Evolutionary conservation across 2,113 vertebrate species (phyloP), one percentile per base, ranked within the genome.

Genomic region (Athene noctua): DNA sequence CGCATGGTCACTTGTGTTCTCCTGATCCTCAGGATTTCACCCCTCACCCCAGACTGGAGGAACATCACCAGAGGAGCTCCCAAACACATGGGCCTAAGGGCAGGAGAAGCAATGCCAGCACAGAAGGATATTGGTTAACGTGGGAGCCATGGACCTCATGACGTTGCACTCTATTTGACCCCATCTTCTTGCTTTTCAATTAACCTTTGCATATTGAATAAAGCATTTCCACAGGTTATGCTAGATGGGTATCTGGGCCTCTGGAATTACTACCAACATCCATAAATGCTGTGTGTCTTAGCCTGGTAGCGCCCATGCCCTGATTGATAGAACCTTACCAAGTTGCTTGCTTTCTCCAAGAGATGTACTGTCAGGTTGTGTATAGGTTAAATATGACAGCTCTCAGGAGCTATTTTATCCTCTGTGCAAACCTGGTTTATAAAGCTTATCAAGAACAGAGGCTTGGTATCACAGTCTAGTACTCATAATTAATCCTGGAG

Each of bases 401-500:
- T 92, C 90, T 96, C 94, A 95, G 96, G 96, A 92, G 96, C 91
- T 95, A 46, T 95, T 97, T 98, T 97, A 95, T 97, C 91, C 93
- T 95, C 58, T 93, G 95, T 96, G 97, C 94, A 97, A 98, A 98
- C 97, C 96, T 97, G 94, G 96, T 97, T 95, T 92, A 95, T 93
- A 97, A 91, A 98, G 97, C 97, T 98, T 97, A 98, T 97, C 97
- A 95, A 96, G 95, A 92, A 94, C 97, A 97, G 95, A 98, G 92
- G 97, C 96, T 98, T 97, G 97, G 91, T 97, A 82, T 93, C 97
- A 90, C 97, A 97, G 97, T 96, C 98, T 98, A 97, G 97, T 97
- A 97, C 97, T 97, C 97, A 97, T 98, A 97, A 98, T 98, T 98
- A 98, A 98, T 98, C 97, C 98, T 86, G 77, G 97, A 98, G 98